Evolutionary conservation across 2,888 invertebrate genomes (phyloP).

Genomic region (Parthenolecanium corni): DNA sequence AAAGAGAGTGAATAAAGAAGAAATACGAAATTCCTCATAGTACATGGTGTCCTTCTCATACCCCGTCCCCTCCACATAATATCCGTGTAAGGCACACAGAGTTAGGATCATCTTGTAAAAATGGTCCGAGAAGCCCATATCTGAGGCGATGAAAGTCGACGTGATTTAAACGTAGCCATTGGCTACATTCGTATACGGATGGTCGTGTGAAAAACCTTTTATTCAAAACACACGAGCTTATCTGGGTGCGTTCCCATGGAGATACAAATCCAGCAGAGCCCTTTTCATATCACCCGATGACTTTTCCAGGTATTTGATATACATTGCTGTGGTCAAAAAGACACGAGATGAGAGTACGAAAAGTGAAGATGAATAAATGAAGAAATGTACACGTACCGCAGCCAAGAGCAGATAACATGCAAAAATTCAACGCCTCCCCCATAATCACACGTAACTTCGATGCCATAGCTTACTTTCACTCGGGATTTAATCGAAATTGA

Average conservation of each 20-base stretch:
- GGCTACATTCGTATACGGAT: constrained; percentile 4
- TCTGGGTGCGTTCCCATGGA: constrained; percentile 9
- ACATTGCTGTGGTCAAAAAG: neutral
- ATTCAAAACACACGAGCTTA: constrained; percentile 17
- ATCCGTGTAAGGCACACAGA: too few species aligned
- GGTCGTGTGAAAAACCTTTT: constrained; percentile 13
- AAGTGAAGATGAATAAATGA: too few species aligned
- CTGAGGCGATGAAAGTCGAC: constrained; percentile 5
- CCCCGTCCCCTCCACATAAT: neutral
- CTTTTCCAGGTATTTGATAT: neutral
- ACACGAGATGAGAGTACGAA: too few species aligned
- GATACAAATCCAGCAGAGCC: constrained; percentile 12
- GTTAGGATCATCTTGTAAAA: too few species aligned
- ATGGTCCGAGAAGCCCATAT: neutral
- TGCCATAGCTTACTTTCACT: too few species aligned
- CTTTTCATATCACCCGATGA: neutral
- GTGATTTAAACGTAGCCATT: constrained; percentile 22
- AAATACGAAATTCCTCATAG: constrained; percentile 10
- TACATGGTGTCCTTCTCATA: neutral
- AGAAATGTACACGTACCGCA: too few species aligned
- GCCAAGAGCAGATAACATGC: too few species aligned
- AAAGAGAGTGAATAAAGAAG: neutral
- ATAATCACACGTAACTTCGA: too few species aligned
- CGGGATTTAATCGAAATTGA: too few species aligned
- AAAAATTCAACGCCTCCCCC: too few species aligned